These are phyloP conservation scores for Chauna torquata DNA, from an alignment of 2,113 vertebrate genomes.

Conservation along the genomic window DNA sequence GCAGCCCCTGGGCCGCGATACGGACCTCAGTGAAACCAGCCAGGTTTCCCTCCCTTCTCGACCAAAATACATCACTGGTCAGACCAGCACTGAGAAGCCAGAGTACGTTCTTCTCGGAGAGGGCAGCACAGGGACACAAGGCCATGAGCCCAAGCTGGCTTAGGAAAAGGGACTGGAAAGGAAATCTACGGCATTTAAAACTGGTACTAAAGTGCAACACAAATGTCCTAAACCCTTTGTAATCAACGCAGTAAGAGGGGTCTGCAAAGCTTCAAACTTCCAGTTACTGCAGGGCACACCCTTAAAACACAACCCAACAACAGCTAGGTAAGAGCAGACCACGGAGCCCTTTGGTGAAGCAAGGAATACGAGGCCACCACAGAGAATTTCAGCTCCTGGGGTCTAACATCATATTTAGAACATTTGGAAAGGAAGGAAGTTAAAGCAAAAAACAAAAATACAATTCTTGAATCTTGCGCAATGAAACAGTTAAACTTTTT, in stretches of 20 bases:
- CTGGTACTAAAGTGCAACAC: slow-evolving; percentile 72
- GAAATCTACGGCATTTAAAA: slow-evolving; percentile 58
- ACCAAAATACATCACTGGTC: background rate
- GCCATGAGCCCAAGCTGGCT: slow-evolving; percentile 10
- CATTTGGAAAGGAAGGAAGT: slow-evolving; percentile 53
- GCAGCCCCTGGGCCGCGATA: background rate
- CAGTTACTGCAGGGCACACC: slow-evolving; percentile 58
- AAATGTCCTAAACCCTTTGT: slow-evolving; percentile 54
- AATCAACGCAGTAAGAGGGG: background rate
- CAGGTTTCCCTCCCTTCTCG: background rate
- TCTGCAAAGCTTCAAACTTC: slow-evolving; percentile 60
- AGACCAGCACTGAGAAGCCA: slow-evolving; percentile 37
- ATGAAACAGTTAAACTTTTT: slow-evolving; percentile 68
- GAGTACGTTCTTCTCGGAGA: slow-evolving; percentile 29
- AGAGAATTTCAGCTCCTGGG: slow-evolving; percentile 22
- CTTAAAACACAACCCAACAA: slow-evolving; percentile 22
- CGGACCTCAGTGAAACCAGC: background rate
- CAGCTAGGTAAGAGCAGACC: slow-evolving; percentile 17
- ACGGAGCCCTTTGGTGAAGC: slow-evolving; percentile 55
- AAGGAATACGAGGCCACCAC: background rate
- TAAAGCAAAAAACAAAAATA: slow-evolving; percentile 54
- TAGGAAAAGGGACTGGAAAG: slow-evolving; percentile 39
- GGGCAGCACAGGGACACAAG: background rate
- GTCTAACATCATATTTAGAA: slow-evolving; percentile 68
- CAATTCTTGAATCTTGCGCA: slow-evolving; percentile 56